Base-by-base conservation (phyloP, 2,888 invertebrate species). In the Cosmopolites sordidus region DNA sequence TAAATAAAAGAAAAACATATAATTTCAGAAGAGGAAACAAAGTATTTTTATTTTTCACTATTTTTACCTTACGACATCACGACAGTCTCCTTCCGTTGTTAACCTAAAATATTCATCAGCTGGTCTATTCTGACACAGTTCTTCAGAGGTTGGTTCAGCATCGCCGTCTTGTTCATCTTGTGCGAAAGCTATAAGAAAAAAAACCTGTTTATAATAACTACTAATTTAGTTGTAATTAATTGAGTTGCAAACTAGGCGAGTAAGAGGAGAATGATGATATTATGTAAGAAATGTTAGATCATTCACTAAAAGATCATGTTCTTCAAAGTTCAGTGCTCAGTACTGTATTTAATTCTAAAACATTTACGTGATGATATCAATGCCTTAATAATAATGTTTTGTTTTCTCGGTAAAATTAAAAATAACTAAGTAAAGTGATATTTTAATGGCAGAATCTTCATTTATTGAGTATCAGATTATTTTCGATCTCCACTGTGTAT, bases 81-180 rank as follows among this genome's bases (percentile, higher is more conserved):
- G 83, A 76, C 94, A 94, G 76, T 94, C 93, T 59, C 87, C 86
- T 17, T 90, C 90, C 46, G 85, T 82, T 62, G 83, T 80, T 64
- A 92, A 78, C 62, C 94, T 83, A 81, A 94, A 94, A 78, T 92
- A 94, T 75, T 94, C 93, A 69, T 92, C 92, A 14, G 87, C 89
- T 2, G 92, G 90, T 65, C 93, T 82, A 68, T 89, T 88, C 62
- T 88, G 84, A 74, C 94, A 94, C 46, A 92, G 80, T 73, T 92
- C 87, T 67, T 94, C 92, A 2, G 91, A 78, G 60, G 76, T 84
- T 52, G 76, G 75, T 2, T 84, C 84, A n/a, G 76, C 77, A 51
- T 80, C 81, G 16, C 70, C 76, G 11, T 56, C 59, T n/a, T 76
- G 76, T 16, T 84, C 84, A 18, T 87, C 84, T 74, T 91, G 90